Conservation (phyloP, 2,888 invertebrate genomes). For the Chymomyza caudatula region DNA sequence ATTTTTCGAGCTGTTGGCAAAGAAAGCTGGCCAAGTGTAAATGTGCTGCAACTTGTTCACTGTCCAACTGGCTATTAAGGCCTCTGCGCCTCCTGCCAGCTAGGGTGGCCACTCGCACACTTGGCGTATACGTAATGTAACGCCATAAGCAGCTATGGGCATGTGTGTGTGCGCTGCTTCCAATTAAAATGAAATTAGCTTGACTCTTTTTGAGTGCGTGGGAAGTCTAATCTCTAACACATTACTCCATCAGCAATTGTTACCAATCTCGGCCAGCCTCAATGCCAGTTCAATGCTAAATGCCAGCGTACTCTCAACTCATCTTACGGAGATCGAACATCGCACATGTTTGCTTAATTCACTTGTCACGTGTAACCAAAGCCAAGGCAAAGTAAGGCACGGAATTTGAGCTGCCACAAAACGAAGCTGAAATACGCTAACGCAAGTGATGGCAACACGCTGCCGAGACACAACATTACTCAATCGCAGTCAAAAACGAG, state of each 20-base stretch:
- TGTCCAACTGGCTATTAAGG: slow-evolving; percentile 49
- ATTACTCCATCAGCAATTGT: background rate
- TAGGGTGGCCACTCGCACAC: slow-evolving; percentile 11
- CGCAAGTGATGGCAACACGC: too few relatives aligned
- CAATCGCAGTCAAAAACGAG: too few relatives aligned
- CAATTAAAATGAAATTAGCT: slow-evolving; percentile 44
- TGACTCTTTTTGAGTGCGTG: background rate
- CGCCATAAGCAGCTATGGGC: background rate
- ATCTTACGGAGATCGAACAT: background rate
- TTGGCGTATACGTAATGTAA: slow-evolving; percentile 63
- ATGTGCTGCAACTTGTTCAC: slow-evolving; percentile 49
- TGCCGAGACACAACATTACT: background rate
- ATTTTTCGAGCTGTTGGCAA: slow-evolving; percentile 47
- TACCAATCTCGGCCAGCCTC: slow-evolving; percentile 39
- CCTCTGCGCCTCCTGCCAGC: slow-evolving; percentile 16
- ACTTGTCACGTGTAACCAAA: slow-evolving; percentile 23
- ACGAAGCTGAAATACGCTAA: background rate
- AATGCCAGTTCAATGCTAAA: slow-evolving; percentile 54
- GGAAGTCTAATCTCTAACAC: background rate
- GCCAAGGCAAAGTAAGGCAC: background rate
- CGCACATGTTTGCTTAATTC: slow-evolving; percentile 1
- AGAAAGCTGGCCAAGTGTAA: slow-evolving; percentile 62
- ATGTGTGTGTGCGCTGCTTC: background rate
- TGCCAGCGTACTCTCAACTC: slow-evolving; percentile 30
- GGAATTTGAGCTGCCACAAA: background rate